Evolutionary conservation across 1,140 invertebrate species (phyloP).

Genomic region (Meloidogyne exigua): DNA sequence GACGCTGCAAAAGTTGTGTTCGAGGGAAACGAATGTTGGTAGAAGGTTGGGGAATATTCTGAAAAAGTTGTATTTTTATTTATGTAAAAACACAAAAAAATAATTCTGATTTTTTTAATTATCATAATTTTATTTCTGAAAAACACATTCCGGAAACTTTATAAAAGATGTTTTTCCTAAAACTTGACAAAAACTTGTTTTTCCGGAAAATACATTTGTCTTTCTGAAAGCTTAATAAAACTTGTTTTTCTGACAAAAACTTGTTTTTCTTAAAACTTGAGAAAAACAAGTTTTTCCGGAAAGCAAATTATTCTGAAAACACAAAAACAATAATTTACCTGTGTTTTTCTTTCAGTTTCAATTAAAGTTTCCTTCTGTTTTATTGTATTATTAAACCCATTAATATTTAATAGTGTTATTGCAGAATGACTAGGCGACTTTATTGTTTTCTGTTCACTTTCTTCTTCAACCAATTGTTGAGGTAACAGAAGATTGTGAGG

Average conservation of each 20-base stretch:
- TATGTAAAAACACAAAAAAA: not conserved
- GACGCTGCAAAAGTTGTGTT: constrained; percentile 14
- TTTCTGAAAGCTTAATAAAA: not conserved
- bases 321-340: not conserved
- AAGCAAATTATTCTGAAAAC: not conserved
- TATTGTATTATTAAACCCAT: not conserved
- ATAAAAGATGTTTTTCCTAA: not conserved
- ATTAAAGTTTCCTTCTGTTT: not conserved
- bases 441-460: not conserved
- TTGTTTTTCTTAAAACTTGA: not conserved
- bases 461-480: not conserved
- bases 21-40: constrained; percentile 1
- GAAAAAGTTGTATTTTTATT: not conserved
- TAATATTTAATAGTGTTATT: constrained; percentile 18
- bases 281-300: not conserved
- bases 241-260: not conserved
- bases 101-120: no score
- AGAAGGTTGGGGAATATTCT: not conserved
- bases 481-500: no score
- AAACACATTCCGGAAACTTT: not conserved
- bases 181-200: not conserved
- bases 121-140: not conserved
- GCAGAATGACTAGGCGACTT: constrained; percentile 18
- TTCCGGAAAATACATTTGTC: not conserved
- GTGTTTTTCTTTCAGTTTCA: not conserved